These are phyloP conservation scores for Protophormia terraenovae DNA, from an alignment of 2,888 invertebrate species.

Conservation along the genomic window DNA sequence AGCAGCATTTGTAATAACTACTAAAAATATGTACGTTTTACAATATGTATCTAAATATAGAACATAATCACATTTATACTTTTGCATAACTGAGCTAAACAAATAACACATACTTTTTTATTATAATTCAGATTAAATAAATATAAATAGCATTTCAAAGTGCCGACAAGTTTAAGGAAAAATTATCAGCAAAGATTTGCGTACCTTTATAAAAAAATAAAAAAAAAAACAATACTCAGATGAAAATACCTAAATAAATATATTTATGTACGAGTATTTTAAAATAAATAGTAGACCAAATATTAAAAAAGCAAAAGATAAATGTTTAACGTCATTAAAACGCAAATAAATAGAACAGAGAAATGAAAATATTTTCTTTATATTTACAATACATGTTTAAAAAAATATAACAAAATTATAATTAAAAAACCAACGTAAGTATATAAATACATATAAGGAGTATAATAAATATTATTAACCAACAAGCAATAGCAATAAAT, in stretches of 20 bases:
- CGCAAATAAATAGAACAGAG: conserved; percentile 38
- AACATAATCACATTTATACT: background rate
- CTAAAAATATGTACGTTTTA: background rate
- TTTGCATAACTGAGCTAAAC: background rate
- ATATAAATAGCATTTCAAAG: conserved; percentile 48
- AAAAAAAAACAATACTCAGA: too few relatives aligned
- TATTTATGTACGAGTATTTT: background rate
- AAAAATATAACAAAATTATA: background rate
- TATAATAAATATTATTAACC: background rate
- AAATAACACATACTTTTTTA: conserved; percentile 20
- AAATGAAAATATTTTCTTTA: background rate
- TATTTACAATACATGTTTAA: conserved; percentile 28
- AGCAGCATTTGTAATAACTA: too few relatives aligned
- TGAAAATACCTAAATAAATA: conserved; percentile 44
- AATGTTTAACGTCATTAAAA: conserved; percentile 61
- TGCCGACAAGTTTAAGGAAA: conserved; percentile 48
- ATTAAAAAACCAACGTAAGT: background rate
- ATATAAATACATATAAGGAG: too few relatives aligned
- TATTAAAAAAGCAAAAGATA: conserved; percentile 48
- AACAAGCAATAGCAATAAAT: background rate
- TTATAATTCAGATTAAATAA: conserved; percentile 50
- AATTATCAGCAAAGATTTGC: conserved; percentile 34
- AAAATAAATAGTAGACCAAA: conserved; percentile 43
- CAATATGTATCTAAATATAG: conserved; percentile 46
- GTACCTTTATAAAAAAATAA: conserved; percentile 6